phyloP scores from a whole-genome alignment of 1,140 invertebrate genomes.

The Calliphora vicina region DNA sequence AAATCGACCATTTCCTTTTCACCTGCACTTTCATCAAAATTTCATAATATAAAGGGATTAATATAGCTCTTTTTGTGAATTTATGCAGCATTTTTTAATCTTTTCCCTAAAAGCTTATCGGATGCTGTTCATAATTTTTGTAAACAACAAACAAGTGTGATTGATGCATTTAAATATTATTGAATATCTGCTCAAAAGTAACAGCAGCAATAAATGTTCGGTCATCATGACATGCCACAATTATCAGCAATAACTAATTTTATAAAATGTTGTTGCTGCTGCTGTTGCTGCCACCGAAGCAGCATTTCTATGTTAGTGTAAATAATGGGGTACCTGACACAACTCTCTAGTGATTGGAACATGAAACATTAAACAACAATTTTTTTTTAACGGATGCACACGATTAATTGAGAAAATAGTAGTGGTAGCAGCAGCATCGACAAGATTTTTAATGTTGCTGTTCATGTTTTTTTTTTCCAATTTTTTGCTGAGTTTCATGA shows the following conservation, averaged over 20 bases:
- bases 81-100: no score
- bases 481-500: background rate
- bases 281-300: no score
- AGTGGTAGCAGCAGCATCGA: background rate
- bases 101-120: no score
- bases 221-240: slow-evolving; percentile 23
- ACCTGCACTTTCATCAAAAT: no score
- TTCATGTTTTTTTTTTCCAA: background rate
- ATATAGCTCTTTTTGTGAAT: no score
- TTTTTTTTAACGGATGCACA: slow-evolving; percentile 6
- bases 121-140: no score
- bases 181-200: no score
- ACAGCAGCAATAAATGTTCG: background rate
- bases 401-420: slow-evolving; percentile 12
- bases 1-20: no score
- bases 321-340: background rate
- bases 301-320: background rate
- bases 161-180: no score
- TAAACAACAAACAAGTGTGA: no score
- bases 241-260: slow-evolving; percentile 26
- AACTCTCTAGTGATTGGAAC: background rate
- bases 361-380: background rate
- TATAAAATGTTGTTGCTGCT: background rate
- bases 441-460: slow-evolving; percentile 10
- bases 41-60: no score